Evolutionary conservation across 1,140 invertebrate genomes (phyloP), one percentile per base, ranked within the genome.

Genomic region (Drosophila biarmipes): DNA sequence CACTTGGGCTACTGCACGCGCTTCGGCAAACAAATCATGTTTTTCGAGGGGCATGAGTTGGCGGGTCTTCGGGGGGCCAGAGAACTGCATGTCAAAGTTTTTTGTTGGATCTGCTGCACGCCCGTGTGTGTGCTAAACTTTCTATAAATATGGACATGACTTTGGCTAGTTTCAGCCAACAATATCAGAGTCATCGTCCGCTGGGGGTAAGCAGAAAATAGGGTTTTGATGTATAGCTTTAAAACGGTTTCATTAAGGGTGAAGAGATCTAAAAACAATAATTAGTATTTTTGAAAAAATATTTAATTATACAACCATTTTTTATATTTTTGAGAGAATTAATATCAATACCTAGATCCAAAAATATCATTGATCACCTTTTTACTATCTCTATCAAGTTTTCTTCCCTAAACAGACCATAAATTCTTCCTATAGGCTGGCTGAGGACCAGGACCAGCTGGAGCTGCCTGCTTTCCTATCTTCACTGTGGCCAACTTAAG

Each of bases 1-100:
- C 78, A 87, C 84, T 89, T 38, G 89, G 84, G 84, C 84, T 89
- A 89, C 84, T 82, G 84, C 79, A 62, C 68, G 84, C 76, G 84
- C 84, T 80, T 87, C 35, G 56, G 48, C 85, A 89, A 84, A 89
- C 84, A 89, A 89, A 89, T 89, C 84, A 89, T 76, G 75, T 67
- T 69, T 55, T 31, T 17, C n/a, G 48, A 48, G 7, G n/a, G 31
- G 24, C 14, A n/a, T 24, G 19, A 37, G 63, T 17, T 45, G 57
- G 31, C 24, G 62, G 61, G 29, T 21, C 10, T 35, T 35, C 48
- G 46, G 12, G 46, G 46, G 29, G 53, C 27, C 55, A 49, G 21
- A 19, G 54, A 80, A 68, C 62, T 80, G 62, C 53, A 77, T 55
- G 62, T 85, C 67, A 67, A 73, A 77, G 53, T 76, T 66, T 57